Percentiles rank a stretch among this genome's conserved stretches.
phyloP scores from a whole-genome alignment of 1,140 invertebrate species.

The Capitella teleta region DNA sequence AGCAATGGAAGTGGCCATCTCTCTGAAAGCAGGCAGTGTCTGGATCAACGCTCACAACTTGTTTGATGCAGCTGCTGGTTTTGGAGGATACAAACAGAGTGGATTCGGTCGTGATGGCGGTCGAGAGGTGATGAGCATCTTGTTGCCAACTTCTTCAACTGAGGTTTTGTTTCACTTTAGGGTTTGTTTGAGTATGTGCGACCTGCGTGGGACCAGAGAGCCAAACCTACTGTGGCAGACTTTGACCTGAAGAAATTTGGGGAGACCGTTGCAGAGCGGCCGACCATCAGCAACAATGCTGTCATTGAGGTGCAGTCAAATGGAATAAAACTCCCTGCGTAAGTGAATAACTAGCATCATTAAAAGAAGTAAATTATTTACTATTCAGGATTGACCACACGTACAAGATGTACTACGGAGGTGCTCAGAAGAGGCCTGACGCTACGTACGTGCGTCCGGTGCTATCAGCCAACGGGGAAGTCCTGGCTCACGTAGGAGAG shows the following conservation, averaged over 20 bases:
- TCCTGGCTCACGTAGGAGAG: constrained; percentile 41
- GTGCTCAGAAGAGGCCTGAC: constrained; percentile 46
- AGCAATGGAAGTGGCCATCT: constrained; percentile 46
- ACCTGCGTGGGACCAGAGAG: constrained; percentile 26
- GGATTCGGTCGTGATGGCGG: constrained; percentile 42
- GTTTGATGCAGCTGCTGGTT: constrained; percentile 44
- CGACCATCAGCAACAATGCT: neutral
- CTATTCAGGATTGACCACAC: constrained; percentile 44
- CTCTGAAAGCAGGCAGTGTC: constrained; percentile 46
- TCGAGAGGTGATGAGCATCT: constrained; percentile 25
- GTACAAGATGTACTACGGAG: constrained; percentile 48
- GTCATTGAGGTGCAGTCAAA: neutral
- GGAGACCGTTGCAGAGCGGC: constrained; percentile 14
- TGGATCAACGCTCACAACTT: constrained; percentile 51
- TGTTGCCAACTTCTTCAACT: neutral
- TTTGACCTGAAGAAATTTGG: constrained; percentile 32
- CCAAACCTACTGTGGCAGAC: constrained; percentile 16
- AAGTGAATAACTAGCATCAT: too few relatives aligned
- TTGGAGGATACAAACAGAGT: constrained; percentile 46
- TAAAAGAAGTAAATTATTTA: too few relatives aligned
- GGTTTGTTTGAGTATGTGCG: constrained; percentile 36
- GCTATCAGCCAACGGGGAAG: constrained; percentile 24
- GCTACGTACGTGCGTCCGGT: constrained; percentile 37
- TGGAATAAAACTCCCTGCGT: too few relatives aligned
- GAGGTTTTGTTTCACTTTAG: constrained; percentile 14